Base-by-base conservation (phyloP, 2,888 invertebrate species). In the Glyphotaelius pellucidus region DNA sequence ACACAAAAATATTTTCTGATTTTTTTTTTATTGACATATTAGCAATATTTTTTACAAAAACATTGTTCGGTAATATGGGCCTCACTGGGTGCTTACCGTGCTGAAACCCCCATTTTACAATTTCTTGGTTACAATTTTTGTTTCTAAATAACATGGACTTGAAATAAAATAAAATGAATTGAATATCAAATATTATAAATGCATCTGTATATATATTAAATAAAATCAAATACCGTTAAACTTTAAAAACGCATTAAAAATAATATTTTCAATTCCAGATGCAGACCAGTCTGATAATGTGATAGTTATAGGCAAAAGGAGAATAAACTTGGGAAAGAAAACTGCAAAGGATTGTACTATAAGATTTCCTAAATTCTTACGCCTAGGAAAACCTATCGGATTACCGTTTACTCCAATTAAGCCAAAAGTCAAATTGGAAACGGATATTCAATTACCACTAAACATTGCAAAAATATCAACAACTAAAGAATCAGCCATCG, bases 281-380 rank as follows among this genome's bases (percentile, higher is more conserved):
- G 52, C 19, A 14, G 31, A 81, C 31, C 47, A 89, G 30, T 88
- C 84, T 14, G 89, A 91, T 42, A 91, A 91, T 84, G 84, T 91
- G 9, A 42, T 91, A 19, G 30, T 84, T 3, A 91, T 91, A 25
- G 91, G 91, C 38, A 91, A 35, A 47, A 25, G 84, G 25, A 83
- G 35, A 19, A 84, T 91, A 5, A 83, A 90, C 31, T 38, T 90
- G 38, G 89, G 89, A 32, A 89, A 30, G 35, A 89, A 91, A 91
- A 84, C 35, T 38, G 7, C 80, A 47, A 91, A 91, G n/a, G 84
- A 89, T 30, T 91, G 91, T 42, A 30, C 38, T 0, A 89, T 91
- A 15, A 89, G 80, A 89, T 89, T 89, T 83, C 89, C 91, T 9
- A 84, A 67, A 85, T 90, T 89, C 30, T 35, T 89, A 11, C 25